Base-by-base conservation (phyloP, 92 coral and sea anemone species). In the Porites divaricata region DNA sequence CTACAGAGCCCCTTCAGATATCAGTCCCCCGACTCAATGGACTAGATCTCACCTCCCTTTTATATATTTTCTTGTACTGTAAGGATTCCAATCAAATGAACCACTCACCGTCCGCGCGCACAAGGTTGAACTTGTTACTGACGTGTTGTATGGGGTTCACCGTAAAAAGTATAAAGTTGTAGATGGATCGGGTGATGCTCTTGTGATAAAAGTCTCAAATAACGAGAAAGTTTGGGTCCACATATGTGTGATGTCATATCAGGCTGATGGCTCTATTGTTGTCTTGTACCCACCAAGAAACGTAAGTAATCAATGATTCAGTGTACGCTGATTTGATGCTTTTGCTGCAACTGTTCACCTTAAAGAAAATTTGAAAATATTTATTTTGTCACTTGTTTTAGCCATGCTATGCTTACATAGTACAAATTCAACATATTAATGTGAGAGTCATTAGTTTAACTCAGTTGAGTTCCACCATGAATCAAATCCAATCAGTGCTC, bases 171-270 rank as follows among this genome's bases (percentile, higher is more conserved):
- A 67, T 24, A 53, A 28, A 68, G 84, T 17, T 8, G 50, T 70
- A 14, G 86, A 81, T 72, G 70, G 79, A 22, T 21, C 86, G 0
- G 86, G 86, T 22, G 86, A 81, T n/a, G 86, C 79, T 8, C 57
- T 81, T 5, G 86, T 81, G 19, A 14, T 71, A 71, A 21, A 71
- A 72, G 70, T 81, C 70, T 71, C 78, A 22, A 81, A 81, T 16
- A 71, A 81, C 50, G 79, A 70, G 21, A 6, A 19, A 0, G 2
- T 10, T 9, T 24, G 25, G 8, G 58, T 81, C 8, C 72, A 81
- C 49, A 16, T 81, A 21, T 81, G 86, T 59, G 17, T 81, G 2
- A n/a, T 81, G 2, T 71, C 79, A 22, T 81, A 81, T 49, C 86
- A 81, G 72, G 68, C 79, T 1, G 86, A 81, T 59, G 86, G 86